phyloP scores from a whole-genome alignment of 2,888 invertebrate species.

The Penaeus monodon region DNA sequence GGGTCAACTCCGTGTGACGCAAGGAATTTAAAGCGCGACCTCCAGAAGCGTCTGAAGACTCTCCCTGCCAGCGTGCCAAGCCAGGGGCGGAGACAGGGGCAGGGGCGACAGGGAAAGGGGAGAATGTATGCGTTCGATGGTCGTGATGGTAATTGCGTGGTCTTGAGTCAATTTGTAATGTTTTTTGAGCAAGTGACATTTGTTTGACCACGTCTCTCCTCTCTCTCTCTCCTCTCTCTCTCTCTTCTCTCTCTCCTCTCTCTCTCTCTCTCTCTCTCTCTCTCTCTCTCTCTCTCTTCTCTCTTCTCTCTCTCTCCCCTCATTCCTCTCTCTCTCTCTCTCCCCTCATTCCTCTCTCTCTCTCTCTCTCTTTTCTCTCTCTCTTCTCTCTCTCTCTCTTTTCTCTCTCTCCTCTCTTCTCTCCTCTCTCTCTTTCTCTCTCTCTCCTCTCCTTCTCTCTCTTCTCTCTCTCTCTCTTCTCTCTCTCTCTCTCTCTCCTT shows the following conservation, averaged over 20 bases:
- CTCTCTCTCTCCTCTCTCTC: conserved; percentile 5
- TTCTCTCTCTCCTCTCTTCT: not conserved
- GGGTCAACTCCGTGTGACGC: too few relatives aligned
- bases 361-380: not conserved
- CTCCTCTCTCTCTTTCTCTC: not conserved
- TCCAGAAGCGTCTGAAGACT: not conserved
- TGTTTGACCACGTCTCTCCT: too few relatives aligned
- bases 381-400: not conserved
- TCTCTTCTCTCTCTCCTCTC: not conserved
- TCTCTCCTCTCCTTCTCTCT: not conserved
- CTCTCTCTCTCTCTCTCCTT: too few relatives aligned
- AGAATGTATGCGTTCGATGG: not conserved
- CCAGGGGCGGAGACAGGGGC: not conserved
- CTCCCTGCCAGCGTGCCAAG: not conserved
- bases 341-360: not conserved
- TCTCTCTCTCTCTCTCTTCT: conserved; percentile 10
- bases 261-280: not conserved
- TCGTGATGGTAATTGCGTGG: too few relatives aligned
- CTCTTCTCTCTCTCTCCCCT: not conserved
- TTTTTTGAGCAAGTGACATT: too few relatives aligned
- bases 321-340: not conserved
- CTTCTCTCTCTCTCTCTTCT: not conserved
- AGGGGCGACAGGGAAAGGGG: not conserved
- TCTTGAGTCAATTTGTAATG: too few relatives aligned
- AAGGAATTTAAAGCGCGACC: too few relatives aligned